A percentile compares a stretch with the other conserved stretches of the same genome.
These are phyloP conservation scores for Pleuronectes platessa DNA, from an alignment of 2,113 vertebrate genomes.

Conservation along the genomic window DNA sequence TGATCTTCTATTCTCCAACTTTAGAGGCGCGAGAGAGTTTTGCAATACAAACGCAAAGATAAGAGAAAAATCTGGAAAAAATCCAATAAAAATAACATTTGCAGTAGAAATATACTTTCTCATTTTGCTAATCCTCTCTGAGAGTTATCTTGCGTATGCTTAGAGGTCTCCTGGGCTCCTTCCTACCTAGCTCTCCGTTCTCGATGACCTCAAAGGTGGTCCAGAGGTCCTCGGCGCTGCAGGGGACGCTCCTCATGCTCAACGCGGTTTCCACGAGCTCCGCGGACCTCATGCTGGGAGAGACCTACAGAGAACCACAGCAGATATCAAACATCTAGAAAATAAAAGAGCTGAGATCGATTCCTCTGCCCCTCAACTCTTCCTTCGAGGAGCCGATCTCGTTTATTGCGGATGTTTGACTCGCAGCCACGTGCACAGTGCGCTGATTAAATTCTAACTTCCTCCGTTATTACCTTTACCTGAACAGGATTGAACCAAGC, in stretches of 20 bases:
- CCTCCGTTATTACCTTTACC: slow-evolving; percentile 17
- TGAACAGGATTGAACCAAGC: slow-evolving; percentile 8
- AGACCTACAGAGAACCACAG: slow-evolving; percentile 80
- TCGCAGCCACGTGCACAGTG: neutral
- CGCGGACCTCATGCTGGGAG: slow-evolving; percentile 88
- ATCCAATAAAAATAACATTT: too few relatives aligned
- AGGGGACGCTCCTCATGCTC: slow-evolving; percentile 86
- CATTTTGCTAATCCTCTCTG: too few relatives aligned
- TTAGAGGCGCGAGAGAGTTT: too few relatives aligned
- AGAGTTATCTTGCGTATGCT: too few relatives aligned
- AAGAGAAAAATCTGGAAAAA: too few relatives aligned
- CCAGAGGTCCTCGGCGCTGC: slow-evolving; percentile 85
- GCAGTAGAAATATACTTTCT: too few relatives aligned
- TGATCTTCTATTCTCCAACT: too few relatives aligned
- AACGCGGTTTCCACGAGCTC: slow-evolving; percentile 88
- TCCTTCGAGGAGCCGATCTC: slow-evolving; percentile 6
- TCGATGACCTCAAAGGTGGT: slow-evolving; percentile 94
- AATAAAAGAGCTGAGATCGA: slow-evolving; percentile 4
- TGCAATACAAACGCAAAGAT: too few relatives aligned
- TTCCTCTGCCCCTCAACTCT: slow-evolving; percentile 13
- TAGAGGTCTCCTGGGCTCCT: too few relatives aligned
- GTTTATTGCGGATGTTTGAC: slow-evolving; percentile 2
- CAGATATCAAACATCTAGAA: neutral
- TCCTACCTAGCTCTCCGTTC: slow-evolving; percentile 94
- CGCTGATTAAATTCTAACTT: slow-evolving; percentile 22